phyloP scores from a whole-genome alignment of 2,888 invertebrate species.

The Apocheima hispidaria region DNA sequence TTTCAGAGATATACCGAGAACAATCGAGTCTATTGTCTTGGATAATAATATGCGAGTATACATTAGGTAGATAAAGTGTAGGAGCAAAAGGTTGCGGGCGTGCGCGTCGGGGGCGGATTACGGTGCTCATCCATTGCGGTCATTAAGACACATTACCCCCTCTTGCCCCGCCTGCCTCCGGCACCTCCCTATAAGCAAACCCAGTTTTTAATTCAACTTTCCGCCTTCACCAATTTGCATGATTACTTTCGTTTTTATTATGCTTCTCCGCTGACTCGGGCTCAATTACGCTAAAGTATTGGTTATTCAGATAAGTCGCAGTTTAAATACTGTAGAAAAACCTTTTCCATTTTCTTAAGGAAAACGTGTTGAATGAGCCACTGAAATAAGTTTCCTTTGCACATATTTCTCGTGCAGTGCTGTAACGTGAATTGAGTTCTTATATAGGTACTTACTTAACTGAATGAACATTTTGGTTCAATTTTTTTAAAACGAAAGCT shows the following conservation, averaged over 20 bases:
- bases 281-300: slow-evolving; percentile 62
- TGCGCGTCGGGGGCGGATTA: slow-evolving; percentile 72
- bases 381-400: slow-evolving; percentile 27
- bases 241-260: slow-evolving; percentile 86
- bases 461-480: not conserved
- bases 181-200: slow-evolving; percentile 55
- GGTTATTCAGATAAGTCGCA: slow-evolving; percentile 59
- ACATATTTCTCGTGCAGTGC: slow-evolving; percentile 29
- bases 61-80: slow-evolving; percentile 60
- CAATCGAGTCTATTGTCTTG: slow-evolving; percentile 52
- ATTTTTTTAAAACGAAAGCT: not conserved
- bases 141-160: slow-evolving; percentile 84
- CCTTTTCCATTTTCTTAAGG: slow-evolving; percentile 43
- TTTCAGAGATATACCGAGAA: slow-evolving; percentile 47
- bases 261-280: slow-evolving; percentile 64
- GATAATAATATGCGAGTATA: slow-evolving; percentile 52
- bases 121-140: slow-evolving; percentile 82
- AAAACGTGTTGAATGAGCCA: slow-evolving; percentile 37
- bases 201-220: slow-evolving; percentile 86
- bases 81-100: slow-evolving; percentile 71
- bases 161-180: slow-evolving; percentile 37
- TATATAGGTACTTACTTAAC: not conserved
- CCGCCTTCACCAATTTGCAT: slow-evolving; percentile 84
- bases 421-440: slow-evolving; percentile 8
- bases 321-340: slow-evolving; percentile 46